These are phyloP conservation scores for Aythya baeri DNA, from an alignment of 2,113 vertebrate genomes.

Conservation along the genomic window DNA sequence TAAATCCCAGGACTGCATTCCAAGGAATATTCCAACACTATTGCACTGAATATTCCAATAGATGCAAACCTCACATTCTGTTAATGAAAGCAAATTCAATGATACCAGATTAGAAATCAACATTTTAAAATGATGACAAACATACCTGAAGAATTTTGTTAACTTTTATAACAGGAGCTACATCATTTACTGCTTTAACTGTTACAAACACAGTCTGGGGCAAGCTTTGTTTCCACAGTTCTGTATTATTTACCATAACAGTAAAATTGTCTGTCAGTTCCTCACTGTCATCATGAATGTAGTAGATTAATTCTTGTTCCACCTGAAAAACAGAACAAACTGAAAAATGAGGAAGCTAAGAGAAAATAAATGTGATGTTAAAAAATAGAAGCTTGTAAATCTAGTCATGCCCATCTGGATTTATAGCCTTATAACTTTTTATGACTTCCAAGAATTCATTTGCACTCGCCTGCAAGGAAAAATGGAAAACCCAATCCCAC, in stretches of 20 bases:
- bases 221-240: slow-evolving; percentile 85
- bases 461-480: neutral
- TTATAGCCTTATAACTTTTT: neutral
- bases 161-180: slow-evolving; percentile 83
- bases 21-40: neutral
- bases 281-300: slow-evolving; percentile 87
- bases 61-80: neutral
- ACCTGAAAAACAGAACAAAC: slow-evolving; percentile 77
- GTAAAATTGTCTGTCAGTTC: slow-evolving; percentile 84
- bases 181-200: slow-evolving; percentile 86
- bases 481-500: neutral
- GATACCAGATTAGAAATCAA: neutral
- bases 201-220: slow-evolving; percentile 81
- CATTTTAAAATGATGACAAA: slow-evolving; percentile 2
- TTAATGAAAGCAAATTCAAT: neutral
- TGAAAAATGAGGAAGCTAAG: neutral
- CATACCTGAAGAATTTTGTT: slow-evolving; percentile 90
- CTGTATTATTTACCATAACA: slow-evolving; percentile 82
- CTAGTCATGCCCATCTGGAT: neutral
- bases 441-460: neutral
- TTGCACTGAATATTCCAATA: neutral
- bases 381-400: neutral
- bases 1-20: neutral
- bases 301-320: slow-evolving; percentile 88
- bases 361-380: neutral